These are phyloP conservation scores for Trinectes maculatus DNA, from an alignment of 2,113 vertebrate genomes.

Conservation along the genomic window DNA sequence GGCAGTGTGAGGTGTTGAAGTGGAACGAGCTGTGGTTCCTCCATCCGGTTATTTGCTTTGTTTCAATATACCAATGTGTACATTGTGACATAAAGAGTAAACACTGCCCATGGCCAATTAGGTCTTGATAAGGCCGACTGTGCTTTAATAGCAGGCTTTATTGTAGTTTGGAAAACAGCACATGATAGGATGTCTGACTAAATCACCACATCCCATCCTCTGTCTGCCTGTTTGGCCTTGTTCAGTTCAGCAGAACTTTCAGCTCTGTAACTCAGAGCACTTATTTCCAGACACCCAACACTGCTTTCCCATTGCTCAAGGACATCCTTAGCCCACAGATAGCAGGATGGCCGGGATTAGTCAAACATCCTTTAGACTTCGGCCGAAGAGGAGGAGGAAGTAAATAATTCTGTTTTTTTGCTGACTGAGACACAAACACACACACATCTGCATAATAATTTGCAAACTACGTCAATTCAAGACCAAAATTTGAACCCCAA, in stretches of 20 bases:
- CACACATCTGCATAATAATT: neutral
- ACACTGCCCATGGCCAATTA: constrained; percentile 7
- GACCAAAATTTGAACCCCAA: too few relatives aligned
- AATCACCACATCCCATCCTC: neutral
- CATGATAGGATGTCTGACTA: neutral
- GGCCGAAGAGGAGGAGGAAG: neutral
- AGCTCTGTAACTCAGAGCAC: neutral
- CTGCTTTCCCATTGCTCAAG: constrained; percentile 49
- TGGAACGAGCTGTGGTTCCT: constrained; percentile 67
- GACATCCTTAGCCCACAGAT: constrained; percentile 34
- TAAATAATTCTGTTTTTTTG: neutral
- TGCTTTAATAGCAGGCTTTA: neutral
- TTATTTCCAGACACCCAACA: constrained; percentile 60
- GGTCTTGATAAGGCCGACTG: neutral
- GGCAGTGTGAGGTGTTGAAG: constrained; percentile 52
- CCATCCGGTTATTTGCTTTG: constrained; percentile 53
- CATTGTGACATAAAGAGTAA: constrained; percentile 27
- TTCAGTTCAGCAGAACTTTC: constrained; percentile 1
- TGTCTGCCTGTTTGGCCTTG: constrained; percentile 26
- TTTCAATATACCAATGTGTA: constrained; percentile 42
- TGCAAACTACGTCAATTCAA: neutral
- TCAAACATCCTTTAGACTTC: neutral
- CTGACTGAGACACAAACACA: constrained; percentile 4
- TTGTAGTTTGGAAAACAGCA: neutral
- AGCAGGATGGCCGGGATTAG: constrained; percentile 4